Base-by-base conservation (phyloP, 2,113 vertebrate genomes). In the Thryonomys swinderianus region DNA sequence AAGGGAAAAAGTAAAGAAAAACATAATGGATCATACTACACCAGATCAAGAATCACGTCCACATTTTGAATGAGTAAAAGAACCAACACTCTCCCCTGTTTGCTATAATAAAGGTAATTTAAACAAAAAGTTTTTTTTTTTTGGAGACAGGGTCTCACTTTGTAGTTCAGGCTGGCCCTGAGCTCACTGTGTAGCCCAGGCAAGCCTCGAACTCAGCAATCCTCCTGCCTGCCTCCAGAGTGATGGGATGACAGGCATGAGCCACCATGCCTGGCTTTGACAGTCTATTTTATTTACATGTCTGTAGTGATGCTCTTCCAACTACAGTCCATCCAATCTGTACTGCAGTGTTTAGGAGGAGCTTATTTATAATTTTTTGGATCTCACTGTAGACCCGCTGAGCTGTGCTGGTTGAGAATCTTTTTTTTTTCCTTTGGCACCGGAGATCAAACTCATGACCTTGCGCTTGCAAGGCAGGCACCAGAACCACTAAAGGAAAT, bases 341-440 rank as follows among this genome's bases (percentile, higher is more conserved):
- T 21, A 79, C 66, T 55, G 45, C 20, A 85, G 53, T 20, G 23
- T 42, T 27, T 7, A 7, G 64, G 42, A 23, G 85, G 21, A 76
- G 8, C 27, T 67, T 79, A 51, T 40, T 82, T 69, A 90, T 85
- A 90, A 69, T 57, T 92, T 92, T 61, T 61, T 53, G 20, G 91
- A 92, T 10, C 61, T 37, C 7, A 92, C 0, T 7, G 7, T 25
- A 92, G 27, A 71, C 17, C 14, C 71, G 7, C 21, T 84, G 53
- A 95, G 20, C 45, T 74, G 16, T 62, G 57, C 71, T 69, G 18
- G 40, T 21, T 88, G 80, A 66, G 42, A 85, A 92, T 61, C 74
- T 51, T 51, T 51, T 51, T 51, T 51, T 51, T 51, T 51, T n/a
- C n/a, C n/a, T 51, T 51, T 51, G 48, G 48, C 48, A 51, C 48